Percentiles rank a stretch among this genome's conserved stretches.
Conservation (phyloP, 2,797 vertebrate genomes). For the Discoglossus pictus region DNA sequence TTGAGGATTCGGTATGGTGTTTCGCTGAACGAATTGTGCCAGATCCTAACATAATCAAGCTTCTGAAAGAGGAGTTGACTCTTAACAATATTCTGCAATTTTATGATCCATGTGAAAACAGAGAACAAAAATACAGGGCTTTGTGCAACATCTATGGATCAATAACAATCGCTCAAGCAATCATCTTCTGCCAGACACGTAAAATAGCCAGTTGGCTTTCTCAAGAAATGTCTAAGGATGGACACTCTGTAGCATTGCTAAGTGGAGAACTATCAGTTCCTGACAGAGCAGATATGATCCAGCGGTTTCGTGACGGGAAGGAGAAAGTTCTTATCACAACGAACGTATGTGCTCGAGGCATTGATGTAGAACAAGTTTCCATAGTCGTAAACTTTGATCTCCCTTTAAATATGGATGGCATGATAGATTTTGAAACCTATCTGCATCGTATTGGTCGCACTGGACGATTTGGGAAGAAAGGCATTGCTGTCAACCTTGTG, state of each 20-base stretch:
- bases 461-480: constrained; percentile 71
- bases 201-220: constrained; percentile 64
- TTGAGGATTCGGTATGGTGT: constrained; percentile 63
- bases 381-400: constrained; percentile 73
- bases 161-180: constrained; percentile 71
- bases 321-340: constrained; percentile 76
- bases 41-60: constrained; percentile 68
- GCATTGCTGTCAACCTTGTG: constrained; percentile 73
- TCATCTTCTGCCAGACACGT: constrained; percentile 77
- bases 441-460: constrained; percentile 74
- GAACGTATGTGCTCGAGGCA: constrained; percentile 77
- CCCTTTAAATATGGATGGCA: constrained; percentile 33
- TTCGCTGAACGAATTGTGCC: constrained; percentile 66
- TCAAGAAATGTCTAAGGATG: constrained; percentile 57
- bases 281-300: constrained; percentile 67
- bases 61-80: constrained; percentile 72
- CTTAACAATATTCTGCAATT: constrained; percentile 71
- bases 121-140: constrained; percentile 63
- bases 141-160: constrained; percentile 70
- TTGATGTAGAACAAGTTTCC: constrained; percentile 74
- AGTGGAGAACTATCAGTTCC: constrained; percentile 67
- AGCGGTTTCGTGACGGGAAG: constrained; percentile 69
- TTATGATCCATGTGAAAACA: constrained; percentile 63
- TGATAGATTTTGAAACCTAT: constrained; percentile 69
- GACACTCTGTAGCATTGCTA: constrained; percentile 69